These are phyloP conservation scores for Protomyctophum bolini DNA, from an alignment of 2,113 vertebrate genomes.

Conservation along the genomic window DNA sequence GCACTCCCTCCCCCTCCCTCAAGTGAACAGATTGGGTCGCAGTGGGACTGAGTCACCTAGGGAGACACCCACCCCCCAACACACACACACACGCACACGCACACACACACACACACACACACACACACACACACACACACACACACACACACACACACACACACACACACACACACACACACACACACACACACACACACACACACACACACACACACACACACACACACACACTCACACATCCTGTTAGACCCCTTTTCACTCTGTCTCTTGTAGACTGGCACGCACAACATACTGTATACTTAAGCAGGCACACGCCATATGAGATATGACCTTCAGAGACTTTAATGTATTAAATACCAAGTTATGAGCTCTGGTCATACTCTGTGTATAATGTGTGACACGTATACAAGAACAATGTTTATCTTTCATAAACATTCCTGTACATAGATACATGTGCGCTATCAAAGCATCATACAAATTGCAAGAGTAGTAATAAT, in stretches of 20 bases:
- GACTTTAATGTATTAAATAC: conserved; percentile 25
- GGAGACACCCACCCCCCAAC: conserved; percentile 72
- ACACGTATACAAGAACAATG: conserved; percentile 11
- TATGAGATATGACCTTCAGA: conserved; percentile 50
- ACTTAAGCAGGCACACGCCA: no score
- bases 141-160: conserved; percentile 14
- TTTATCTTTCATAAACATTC: conserved; percentile 26
- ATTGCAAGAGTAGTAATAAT: no score
- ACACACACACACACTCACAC: no score
- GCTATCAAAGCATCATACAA: no score
- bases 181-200: neutral
- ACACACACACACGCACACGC: conserved; percentile 32
- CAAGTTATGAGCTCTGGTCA: neutral
- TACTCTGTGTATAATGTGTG: no score
- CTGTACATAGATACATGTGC: conserved; percentile 8
- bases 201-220: neutral
- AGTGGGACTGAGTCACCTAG: conserved; percentile 80
- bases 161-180: neutral
- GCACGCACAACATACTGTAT: no score
- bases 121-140: neutral
- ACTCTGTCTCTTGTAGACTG: no score
- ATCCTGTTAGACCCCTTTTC: no score
- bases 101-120: conserved; percentile 28
- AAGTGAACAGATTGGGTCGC: conserved; percentile 85
- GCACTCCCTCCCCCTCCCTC: conserved; percentile 55